Conservation (phyloP, 2,113 vertebrate genomes). For the Epinephelus moara region DNA sequence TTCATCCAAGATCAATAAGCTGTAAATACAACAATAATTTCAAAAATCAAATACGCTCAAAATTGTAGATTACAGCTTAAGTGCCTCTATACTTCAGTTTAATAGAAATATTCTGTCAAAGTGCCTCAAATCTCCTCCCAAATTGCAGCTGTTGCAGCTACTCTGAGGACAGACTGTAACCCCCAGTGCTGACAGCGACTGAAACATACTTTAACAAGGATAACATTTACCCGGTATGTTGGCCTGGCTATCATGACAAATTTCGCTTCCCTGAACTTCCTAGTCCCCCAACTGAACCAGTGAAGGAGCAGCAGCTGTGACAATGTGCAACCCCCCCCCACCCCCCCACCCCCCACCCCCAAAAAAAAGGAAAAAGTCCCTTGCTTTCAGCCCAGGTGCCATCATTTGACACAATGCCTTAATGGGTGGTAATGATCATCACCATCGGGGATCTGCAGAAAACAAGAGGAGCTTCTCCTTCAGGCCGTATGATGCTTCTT, state of each 20-base stretch:
- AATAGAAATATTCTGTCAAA: slow-evolving; percentile 21
- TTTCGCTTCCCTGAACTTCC: background rate
- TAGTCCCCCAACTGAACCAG: background rate
- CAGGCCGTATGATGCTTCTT: slow-evolving; percentile 34
- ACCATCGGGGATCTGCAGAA: slow-evolving; percentile 51
- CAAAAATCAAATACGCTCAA: background rate
- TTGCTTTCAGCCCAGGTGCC: slow-evolving; percentile 44
- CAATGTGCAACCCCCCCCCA: background rate
- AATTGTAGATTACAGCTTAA: slow-evolving; percentile 7
- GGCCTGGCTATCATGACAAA: slow-evolving; percentile 13
- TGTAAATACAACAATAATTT: slow-evolving; percentile 14
- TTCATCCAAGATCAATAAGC: background rate
- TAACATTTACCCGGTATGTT: slow-evolving; percentile 7
- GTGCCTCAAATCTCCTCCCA: slow-evolving; percentile 13
- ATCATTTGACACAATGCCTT: slow-evolving; percentile 65
- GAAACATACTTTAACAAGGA: slow-evolving; percentile 37
- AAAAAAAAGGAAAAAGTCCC: background rate
- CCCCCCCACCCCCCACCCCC: no score
- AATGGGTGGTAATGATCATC: slow-evolving; percentile 70
- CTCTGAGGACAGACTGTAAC: slow-evolving; percentile 28
- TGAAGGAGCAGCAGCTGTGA: background rate
- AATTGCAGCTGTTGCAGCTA: slow-evolving; percentile 30
- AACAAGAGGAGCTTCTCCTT: slow-evolving; percentile 53
- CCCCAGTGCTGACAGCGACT: slow-evolving; percentile 16
- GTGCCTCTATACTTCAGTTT: slow-evolving; percentile 12